Base-by-base conservation (phyloP, 1,140 invertebrate genomes). In the Drosophila punjabiensis region DNA sequence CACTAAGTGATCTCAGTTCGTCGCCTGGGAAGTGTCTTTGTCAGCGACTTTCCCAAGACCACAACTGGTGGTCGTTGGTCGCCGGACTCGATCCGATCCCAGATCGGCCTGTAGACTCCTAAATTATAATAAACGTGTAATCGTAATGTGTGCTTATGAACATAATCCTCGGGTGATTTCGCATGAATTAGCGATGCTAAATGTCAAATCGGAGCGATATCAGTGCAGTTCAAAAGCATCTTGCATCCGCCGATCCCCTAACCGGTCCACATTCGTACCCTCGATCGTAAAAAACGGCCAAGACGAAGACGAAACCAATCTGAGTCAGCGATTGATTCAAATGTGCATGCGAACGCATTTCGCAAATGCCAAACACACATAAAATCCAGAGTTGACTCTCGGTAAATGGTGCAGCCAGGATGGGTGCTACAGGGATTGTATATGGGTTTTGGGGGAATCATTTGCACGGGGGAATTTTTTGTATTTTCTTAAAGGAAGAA, bases 71-170 rank as follows among this genome's bases (percentile, higher is more conserved):
- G 50, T 53, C 50, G 2, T 2, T 24, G 55, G 20, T 55, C 56
- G 39, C 39, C 30, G n/a, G 39, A 16, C 52, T 24, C 48, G 30
- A 45, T 78, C 55, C 63, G 63, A 56, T 56, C 33, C 35, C 48
- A 52, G 47, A 66, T 67, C 71, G 47, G 14, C 13, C 39, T 37
- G 45, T 90, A 92, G 80, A 89, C 90, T 92, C 82, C 82, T 92
- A 92, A 92, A 92, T 92, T 92, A 92, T 80, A 92, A 89, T 92
- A 92, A 92, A 92, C 80, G 90, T 92, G 90, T 84, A 92, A 92
- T 92, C 90, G 78, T 92, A 92, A 92, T 92, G 90, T 81, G 89
- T 86, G 85, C 90, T 91, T 89, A 92, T 92, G 83, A 90, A 87
- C 90, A 87, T 92, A 90, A 92, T 92, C 90, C 78, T 55, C 70